Percentiles rank a stretch among this genome's conserved stretches.
These are phyloP conservation scores for Ailurus styani DNA, from an alignment of 2,113 vertebrate genomes.

Conservation along the genomic window DNA sequence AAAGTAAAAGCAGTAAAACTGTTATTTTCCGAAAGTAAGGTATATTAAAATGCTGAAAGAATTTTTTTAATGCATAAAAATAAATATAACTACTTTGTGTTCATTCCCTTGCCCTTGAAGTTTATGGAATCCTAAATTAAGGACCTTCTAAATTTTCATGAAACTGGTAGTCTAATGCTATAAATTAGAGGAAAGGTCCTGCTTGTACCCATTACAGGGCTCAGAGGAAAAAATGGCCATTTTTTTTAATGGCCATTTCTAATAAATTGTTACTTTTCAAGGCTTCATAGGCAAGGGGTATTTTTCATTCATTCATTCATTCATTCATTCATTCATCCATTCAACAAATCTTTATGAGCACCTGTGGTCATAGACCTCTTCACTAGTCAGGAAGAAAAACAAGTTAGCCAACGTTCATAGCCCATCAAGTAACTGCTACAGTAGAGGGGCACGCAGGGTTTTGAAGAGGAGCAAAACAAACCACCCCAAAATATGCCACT, in stretches of 20 bases:
- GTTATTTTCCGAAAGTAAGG: background rate
- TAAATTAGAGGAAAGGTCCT: background rate
- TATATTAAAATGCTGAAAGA: background rate
- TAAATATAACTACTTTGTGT: background rate
- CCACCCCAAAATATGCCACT: too few relatives aligned
- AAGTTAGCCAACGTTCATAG: background rate
- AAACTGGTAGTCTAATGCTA: background rate
- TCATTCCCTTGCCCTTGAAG: background rate
- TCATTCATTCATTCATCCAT: background rate
- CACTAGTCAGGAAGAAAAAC: background rate
- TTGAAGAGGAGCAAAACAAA: background rate
- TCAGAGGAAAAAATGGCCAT: background rate
- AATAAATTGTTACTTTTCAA: constrained; percentile 11
- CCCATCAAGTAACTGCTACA: background rate
- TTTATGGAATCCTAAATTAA: constrained; percentile 19
- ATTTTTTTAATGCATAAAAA: constrained; percentile 5
- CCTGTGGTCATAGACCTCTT: background rate
- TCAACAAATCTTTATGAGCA: background rate
- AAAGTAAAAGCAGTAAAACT: background rate
- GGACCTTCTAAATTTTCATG: background rate
- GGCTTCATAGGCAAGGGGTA: background rate
- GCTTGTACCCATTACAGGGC: background rate
- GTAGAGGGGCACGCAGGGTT: background rate
- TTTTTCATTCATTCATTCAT: background rate
- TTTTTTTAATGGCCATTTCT: background rate